These are phyloP conservation scores for Echeneis naucrates DNA, from an alignment of 2,797 vertebrate genomes.

Conservation along the genomic window DNA sequence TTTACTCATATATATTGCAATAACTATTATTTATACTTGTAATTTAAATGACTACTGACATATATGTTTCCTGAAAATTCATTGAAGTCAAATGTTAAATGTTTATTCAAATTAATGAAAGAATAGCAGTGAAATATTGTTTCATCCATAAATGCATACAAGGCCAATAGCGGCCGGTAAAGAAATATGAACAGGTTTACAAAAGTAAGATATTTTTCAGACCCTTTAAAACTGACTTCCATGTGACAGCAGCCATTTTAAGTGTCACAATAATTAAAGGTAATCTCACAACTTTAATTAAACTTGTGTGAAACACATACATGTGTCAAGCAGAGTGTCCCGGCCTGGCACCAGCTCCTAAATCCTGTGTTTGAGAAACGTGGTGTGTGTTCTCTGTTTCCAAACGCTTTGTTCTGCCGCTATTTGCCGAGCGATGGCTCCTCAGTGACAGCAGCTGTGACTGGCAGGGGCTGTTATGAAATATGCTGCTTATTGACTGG, in stretches of 20 bases:
- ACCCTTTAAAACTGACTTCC: not conserved
- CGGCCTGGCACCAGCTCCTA: not conserved
- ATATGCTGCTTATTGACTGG: slow-evolving; percentile 47
- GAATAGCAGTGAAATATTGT: not conserved
- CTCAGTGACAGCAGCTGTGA: slow-evolving; percentile 55
- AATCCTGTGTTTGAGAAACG: slow-evolving; percentile 24
- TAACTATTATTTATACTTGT: not conserved
- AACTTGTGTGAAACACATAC: slow-evolving; percentile 18
- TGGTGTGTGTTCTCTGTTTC: slow-evolving; percentile 19
- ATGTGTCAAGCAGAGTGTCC: slow-evolving; percentile 16
- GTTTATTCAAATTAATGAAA: not conserved
- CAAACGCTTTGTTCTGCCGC: slow-evolving; percentile 31
- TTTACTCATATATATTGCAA: not conserved
- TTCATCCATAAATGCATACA: not conserved
- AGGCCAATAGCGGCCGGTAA: not conserved
- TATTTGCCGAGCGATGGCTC: slow-evolving; percentile 25
- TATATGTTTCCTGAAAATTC: not conserved
- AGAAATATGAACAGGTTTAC: not conserved
- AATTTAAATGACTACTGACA: not conserved
- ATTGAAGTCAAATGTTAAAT: not conserved
- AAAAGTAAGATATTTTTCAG: not conserved
- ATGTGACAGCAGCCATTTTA: slow-evolving; percentile 2
- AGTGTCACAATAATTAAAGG: not conserved
- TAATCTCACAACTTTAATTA: slow-evolving; percentile 28
- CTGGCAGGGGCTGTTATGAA: slow-evolving; percentile 45